These are phyloP conservation scores for Scartelaos histophorus DNA, from an alignment of 2,113 vertebrate species.

Conservation along the genomic window DNA sequence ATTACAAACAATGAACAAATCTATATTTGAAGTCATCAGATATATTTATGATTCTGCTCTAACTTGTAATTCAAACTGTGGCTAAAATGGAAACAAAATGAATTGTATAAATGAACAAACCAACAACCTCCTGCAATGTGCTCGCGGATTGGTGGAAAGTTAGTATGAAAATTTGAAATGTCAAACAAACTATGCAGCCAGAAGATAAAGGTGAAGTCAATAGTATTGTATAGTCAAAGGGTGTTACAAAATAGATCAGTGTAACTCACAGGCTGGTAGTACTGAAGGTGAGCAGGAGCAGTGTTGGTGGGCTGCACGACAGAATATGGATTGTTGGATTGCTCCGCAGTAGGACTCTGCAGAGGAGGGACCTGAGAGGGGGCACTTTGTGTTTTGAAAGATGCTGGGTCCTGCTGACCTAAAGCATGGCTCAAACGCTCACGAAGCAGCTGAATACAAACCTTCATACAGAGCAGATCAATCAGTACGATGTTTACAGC, in stretches of 20 bases:
- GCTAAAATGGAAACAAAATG: conserved; percentile 7
- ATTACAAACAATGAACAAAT: conserved; percentile 18
- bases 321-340: conserved; percentile 54
- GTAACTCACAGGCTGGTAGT: conserved; percentile 73
- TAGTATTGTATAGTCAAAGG: not conserved
- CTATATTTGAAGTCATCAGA: not conserved
- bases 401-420: conserved; percentile 70
- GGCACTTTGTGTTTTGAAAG: conserved; percentile 50
- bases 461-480: conserved; percentile 56
- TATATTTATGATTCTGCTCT: not conserved
- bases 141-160: conserved; percentile 2
- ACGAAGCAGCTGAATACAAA: conserved; percentile 82
- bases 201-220: no score
- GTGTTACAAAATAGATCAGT: not conserved
- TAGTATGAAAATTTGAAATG: not conserved
- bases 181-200: not conserved
- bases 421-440: conserved; percentile 88
- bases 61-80: conserved; percentile 39
- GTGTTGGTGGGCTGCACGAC: conserved; percentile 56
- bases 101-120: conserved; percentile 8
- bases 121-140: not conserved
- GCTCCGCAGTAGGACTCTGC: conserved; percentile 53
- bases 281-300: conserved; percentile 58
- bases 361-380: conserved; percentile 48
- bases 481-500: not conserved